Conservation (phyloP, 2,888 invertebrate species). For the Autographa gamma region DNA sequence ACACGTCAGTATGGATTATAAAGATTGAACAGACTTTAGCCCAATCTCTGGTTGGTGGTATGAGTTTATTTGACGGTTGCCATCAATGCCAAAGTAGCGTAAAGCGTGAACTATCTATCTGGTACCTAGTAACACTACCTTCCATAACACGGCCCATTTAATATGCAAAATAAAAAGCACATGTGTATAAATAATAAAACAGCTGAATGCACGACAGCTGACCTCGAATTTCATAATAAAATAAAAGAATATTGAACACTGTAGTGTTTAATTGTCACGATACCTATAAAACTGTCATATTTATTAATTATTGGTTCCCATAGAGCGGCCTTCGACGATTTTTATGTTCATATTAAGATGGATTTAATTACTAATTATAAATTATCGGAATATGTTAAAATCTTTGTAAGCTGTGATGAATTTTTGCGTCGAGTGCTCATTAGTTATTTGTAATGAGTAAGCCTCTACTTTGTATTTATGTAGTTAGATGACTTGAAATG, state of each 20-base stretch:
- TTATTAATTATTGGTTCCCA: constrained; percentile 1
- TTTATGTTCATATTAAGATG: background rate
- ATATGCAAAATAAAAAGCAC: background rate
- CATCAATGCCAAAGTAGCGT: background rate
- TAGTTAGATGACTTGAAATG: background rate
- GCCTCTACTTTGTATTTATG: background rate
- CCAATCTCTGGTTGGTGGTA: no score
- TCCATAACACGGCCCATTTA: background rate
- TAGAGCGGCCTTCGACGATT: background rate
- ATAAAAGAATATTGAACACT: background rate
- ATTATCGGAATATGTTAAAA: background rate
- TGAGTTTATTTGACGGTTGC: background rate
- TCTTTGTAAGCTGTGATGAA: background rate
- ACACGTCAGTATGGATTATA: no score
- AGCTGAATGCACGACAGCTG: background rate
- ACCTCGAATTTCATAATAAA: constrained; percentile 10
- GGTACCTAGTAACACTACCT: no score
- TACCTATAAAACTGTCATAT: background rate
- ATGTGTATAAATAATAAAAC: background rate
- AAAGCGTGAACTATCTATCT: background rate
- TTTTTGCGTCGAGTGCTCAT: background rate
- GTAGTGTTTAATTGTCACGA: constrained; percentile 10
- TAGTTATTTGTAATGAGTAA: background rate
- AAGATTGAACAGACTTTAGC: no score
- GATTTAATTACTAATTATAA: constrained; percentile 2